A percentile compares a stretch with the other conserved stretches of the same genome.
Conservation (phyloP, 92 coral and sea anemone species). For the Palythoa grandiflora region DNA sequence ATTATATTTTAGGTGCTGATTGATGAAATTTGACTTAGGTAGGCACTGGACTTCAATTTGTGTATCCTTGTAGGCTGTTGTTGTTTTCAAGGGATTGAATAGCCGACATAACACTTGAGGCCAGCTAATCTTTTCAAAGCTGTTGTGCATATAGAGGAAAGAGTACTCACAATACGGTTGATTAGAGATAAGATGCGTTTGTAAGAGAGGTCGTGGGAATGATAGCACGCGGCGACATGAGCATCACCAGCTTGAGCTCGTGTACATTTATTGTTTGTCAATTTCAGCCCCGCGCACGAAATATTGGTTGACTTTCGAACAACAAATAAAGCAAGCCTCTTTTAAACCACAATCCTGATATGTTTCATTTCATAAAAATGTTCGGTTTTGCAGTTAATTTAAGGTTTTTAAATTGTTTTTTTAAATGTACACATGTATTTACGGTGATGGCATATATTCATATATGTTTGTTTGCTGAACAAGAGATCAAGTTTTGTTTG, state of each 20-base stretch:
- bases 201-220: conserved; percentile 2
- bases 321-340: background rate
- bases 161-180: conserved; percentile 11
- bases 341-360: background rate
- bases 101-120: conserved; percentile 27
- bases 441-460: conserved; percentile 23
- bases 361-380: background rate
- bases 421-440: background rate
- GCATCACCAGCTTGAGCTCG: background rate
- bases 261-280: background rate
- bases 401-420: background rate
- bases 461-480: conserved; percentile 35
- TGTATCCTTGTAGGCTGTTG: conserved; percentile 6
- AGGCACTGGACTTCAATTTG: background rate
- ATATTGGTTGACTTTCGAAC: background rate
- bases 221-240: background rate
- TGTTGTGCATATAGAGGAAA: conserved; percentile 6
- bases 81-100: conserved; percentile 18
- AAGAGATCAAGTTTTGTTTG: conserved; percentile 32
- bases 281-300: conserved; percentile 13
- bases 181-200: conserved; percentile 5
- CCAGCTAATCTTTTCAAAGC: conserved; percentile 16
- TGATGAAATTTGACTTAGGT: background rate
- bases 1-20: background rate
- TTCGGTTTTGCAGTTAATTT: background rate